Base-by-base conservation (phyloP, 1,140 invertebrate genomes). In the Leucophenga varia region DNA sequence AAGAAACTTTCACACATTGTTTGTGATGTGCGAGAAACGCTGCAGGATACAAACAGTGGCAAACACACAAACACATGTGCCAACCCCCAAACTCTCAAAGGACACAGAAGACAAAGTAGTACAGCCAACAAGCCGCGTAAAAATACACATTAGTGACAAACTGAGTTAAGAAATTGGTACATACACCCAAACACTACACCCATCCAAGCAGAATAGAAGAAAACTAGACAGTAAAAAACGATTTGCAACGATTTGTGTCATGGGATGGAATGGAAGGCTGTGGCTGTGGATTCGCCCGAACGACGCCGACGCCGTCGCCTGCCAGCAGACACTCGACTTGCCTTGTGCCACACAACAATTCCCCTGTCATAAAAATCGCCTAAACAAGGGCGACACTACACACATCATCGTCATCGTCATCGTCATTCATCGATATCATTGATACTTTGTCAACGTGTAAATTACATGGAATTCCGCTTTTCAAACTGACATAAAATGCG, bases 1-100 rank as follows among this genome's bases (percentile, higher is more conserved):
- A 68, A 68, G 64, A 68, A 67, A 67, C 61, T 69, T 69, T 69
- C 64, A 69, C 64, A 69, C 64, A 69, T 69, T 69, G 58, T 54
- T 37, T 54, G 61, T 5, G 53, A 64, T 64, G 60, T 69, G 64
- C 64, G 64, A 58, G 56, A 64, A 61, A 54, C 61, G 50, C 64
- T 48, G 64, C 64, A 57, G 64, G 64, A 68, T 61, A 68, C 63
- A 57, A 69, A 49, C 54, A 46, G 57, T 57, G 6, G 40, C 50
- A 43, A 37, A 39, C 48, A 17, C 35, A 38, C 34, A 31, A 13
- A 34, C 44, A 44, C 19, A 44, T 21, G 35, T 16, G 22, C 43
- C n/a, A n/a, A n/a, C n/a, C n/a, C 30, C 28, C 35, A 36, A 36
- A 40, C 46, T 44, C 43, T 31, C 49, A 43, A 17, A 35, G 25